Evolutionary conservation across 2,113 vertebrate genomes (phyloP).

Genomic region (Anas platyrhynchos): DNA sequence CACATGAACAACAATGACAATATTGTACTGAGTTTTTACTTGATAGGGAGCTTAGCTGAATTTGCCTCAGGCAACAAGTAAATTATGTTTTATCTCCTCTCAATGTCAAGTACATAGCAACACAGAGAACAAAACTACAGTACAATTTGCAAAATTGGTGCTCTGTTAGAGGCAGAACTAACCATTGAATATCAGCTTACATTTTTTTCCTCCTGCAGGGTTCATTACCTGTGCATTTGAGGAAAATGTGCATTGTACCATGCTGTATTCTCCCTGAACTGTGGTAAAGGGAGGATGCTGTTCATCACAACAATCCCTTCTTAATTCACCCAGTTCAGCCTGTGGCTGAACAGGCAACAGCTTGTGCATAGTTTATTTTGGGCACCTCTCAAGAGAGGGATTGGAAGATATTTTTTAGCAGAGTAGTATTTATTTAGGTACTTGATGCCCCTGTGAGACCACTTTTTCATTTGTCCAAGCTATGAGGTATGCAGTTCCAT

Average conservation of each 20-base stretch:
- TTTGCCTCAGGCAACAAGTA: background rate
- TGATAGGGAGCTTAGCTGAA: background rate
- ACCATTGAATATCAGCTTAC: background rate
- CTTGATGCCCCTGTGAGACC: background rate
- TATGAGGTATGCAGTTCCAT: background rate
- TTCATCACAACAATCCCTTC: background rate
- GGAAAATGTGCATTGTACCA: background rate
- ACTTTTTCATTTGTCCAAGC: background rate
- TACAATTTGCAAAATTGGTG: background rate
- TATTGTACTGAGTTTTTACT: background rate
- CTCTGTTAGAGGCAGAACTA: background rate
- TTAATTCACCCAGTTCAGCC: background rate
- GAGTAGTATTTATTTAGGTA: background rate
- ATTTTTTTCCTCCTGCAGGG: background rate
- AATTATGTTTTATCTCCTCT: constrained; percentile 31
- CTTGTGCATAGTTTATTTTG: background rate
- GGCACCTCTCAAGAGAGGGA: background rate
- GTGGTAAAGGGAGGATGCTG: background rate
- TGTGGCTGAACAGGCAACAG: background rate
- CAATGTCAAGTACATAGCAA: constrained; percentile 17
- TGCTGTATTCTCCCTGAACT: background rate
- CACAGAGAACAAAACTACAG: background rate
- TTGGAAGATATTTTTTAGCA: background rate
- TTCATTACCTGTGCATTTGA: background rate
- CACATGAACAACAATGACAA: background rate